Evolutionary conservation across 2,797 vertebrate genomes (phyloP).

Genomic region (Sandelia bainsii): DNA sequence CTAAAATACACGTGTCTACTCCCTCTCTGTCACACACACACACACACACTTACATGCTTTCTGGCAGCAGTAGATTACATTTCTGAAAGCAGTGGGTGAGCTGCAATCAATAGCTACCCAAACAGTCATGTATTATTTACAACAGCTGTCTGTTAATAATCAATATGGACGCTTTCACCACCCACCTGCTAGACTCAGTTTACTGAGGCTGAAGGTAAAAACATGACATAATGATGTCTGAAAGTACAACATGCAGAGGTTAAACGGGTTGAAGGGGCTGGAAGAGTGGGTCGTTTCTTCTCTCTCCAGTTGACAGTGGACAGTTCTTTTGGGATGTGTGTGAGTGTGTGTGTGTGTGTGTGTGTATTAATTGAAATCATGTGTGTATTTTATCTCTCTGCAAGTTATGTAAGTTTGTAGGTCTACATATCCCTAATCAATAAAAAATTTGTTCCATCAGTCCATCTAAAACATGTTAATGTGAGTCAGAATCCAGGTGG

Average conservation of each 20-base stretch:
- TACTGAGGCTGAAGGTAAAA: neutral
- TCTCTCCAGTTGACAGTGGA: too few relatives aligned
- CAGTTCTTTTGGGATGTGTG: too few relatives aligned
- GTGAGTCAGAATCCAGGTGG: too few relatives aligned
- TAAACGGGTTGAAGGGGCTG: too few relatives aligned
- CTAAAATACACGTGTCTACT: neutral
- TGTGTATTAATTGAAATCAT: too few relatives aligned
- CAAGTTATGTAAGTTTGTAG: too few relatives aligned
- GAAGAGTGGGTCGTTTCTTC: too few relatives aligned
- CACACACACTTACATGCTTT: constrained; percentile 1
- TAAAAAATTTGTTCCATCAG: too few relatives aligned
- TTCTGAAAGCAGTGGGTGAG: constrained; percentile 23
- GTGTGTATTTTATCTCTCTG: too few relatives aligned
- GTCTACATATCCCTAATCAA: too few relatives aligned
- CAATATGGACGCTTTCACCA: constrained; percentile 30
- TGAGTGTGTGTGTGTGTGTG: too few relatives aligned
- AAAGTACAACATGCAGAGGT: neutral
- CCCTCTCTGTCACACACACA: constrained; percentile 12
- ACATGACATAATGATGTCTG: neutral
- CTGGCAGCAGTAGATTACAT: constrained; percentile 7
- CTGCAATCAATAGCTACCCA: constrained; percentile 51
- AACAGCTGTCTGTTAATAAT: constrained; percentile 50
- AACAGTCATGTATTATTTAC: constrained; percentile 66
- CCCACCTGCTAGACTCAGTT: constrained; percentile 22
- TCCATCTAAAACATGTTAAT: too few relatives aligned